Evolutionary conservation across 1,140 invertebrate species (phyloP).

Genomic region (Trissolcus basalis): DNA sequence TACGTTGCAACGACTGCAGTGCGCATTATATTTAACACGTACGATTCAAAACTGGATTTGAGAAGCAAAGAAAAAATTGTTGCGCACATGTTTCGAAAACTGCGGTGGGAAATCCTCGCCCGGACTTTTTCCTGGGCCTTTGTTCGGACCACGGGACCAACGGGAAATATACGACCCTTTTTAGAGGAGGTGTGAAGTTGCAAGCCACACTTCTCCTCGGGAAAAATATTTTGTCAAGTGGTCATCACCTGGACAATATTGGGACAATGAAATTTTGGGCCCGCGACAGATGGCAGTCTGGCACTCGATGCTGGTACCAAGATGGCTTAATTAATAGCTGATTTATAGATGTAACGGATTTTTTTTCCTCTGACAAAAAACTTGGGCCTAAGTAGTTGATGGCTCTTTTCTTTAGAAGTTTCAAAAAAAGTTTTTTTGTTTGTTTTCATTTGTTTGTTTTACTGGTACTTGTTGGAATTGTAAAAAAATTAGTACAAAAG

Average conservation of each 20-base stretch:
- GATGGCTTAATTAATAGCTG: constrained; percentile 3
- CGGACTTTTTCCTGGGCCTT: constrained; percentile 4
- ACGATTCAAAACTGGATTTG: constrained; percentile 5
- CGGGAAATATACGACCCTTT: constrained; percentile 18
- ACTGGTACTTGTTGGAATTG: no score
- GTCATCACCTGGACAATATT: constrained; percentile 25
- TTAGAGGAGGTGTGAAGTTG: constrained; percentile 27
- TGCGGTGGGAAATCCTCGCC: constrained; percentile 20
- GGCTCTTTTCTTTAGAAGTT: no score
- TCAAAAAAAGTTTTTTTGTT: no score
- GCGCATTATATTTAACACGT: constrained; percentile 4
- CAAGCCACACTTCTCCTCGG: constrained; percentile 12
- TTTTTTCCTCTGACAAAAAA: not conserved
- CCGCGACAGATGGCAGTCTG: constrained; percentile 11
- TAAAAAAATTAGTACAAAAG: no score
- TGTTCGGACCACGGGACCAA: not conserved
- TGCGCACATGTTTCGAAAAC: constrained; percentile 13
- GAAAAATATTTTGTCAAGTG: constrained; percentile 48
- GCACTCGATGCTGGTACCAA: constrained; percentile 14
- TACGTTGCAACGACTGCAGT: constrained; percentile 29
- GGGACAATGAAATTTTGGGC: not conserved
- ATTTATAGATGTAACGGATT: constrained; percentile 2
- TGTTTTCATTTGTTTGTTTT: no score
- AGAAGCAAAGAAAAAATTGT: constrained; percentile 1
- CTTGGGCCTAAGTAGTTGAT: not conserved